Base-by-base conservation (phyloP, 2,797 vertebrate species). In the Thaleichthys pacificus region DNA sequence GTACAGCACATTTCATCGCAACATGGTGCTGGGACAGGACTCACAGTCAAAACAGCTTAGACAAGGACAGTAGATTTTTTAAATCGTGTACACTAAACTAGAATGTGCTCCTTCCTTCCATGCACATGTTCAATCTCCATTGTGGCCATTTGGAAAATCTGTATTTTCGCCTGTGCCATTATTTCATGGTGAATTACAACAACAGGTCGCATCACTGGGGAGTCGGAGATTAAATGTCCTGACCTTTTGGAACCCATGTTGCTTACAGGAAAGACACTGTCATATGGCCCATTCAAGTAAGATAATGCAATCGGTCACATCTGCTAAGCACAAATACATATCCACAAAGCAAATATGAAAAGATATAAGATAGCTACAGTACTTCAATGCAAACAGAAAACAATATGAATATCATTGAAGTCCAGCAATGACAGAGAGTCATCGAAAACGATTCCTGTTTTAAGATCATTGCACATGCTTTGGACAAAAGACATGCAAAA, bases 381-480 rank as follows among this genome's bases (percentile, higher is more conserved):
- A 21, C 12, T 60, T 21, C 8, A 15, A 69, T 69, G 30, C 56
- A 35, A 22, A 66, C 71, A 83, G 84, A 71, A 70, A 51, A 67
- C 79, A 66, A 68, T 76, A 82, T 61, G 76, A 85, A 79, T 85
- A 69, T 78, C 8, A 71, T 80, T 24, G 42, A 79, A 69, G 22
- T 9, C 2, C 11, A 35, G 76, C 82, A 72, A 75, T 79, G n/a
- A 91, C 79, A 77, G 84, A 84, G 61, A 69, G 77, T 81, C 68
- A 63, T 68, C 78, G 66, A 30, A 80, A 79, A 83, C 70, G 49
- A 76, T 57, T 78, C 63, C 68, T 73, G 77, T 81, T 91, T 91
- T 88, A 86, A 89, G 84, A 89, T 89, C 88, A 85, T 82, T 84
- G 86, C 67, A 85, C 76, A 76, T 62, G 77, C 89, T 88, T 87